Percentiles rank a stretch among this genome's conserved stretches.
Conservation (phyloP, 2,888 invertebrate genomes). For the Hypselothyrea guttata region DNA sequence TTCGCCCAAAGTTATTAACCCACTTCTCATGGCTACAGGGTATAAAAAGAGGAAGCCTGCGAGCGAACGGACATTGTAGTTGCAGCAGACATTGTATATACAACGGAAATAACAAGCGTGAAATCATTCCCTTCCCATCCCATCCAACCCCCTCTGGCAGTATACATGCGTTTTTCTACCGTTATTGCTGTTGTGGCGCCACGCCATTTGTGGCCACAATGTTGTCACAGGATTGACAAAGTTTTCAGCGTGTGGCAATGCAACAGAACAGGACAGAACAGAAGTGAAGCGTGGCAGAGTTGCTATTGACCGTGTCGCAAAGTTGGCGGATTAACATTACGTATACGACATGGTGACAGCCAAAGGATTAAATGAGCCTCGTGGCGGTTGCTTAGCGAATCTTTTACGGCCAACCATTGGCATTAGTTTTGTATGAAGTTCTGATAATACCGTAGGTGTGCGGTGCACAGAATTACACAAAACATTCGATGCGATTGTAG, state of each 20-base stretch:
- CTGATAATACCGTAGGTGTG: too few species aligned
- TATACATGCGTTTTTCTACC: background rate
- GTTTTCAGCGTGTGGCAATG: slow-evolving; percentile 14
- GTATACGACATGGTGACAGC: slow-evolving; percentile 27
- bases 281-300: background rate
- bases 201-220: slow-evolving; percentile 30
- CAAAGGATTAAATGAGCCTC: slow-evolving; percentile 8
- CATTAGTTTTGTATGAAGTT: too few species aligned
- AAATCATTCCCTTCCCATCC: background rate
- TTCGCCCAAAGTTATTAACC: too few species aligned
- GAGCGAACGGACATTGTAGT: background rate
- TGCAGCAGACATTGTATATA: slow-evolving; percentile 1
- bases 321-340: slow-evolving; percentile 29
- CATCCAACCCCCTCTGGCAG: too few species aligned
- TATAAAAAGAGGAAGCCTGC: background rate
- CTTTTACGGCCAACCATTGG: background rate
- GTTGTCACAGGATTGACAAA: slow-evolving; percentile 39
- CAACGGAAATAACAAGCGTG: slow-evolving; percentile 16
- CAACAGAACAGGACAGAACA: too few species aligned
- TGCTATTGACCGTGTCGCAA: slow-evolving; percentile 24
- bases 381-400: background rate
- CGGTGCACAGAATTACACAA: too few species aligned
- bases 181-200: too few species aligned
- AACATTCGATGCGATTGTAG: too few species aligned
- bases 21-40: too few species aligned